These are phyloP conservation scores for Pogoniulus pusillus DNA, from an alignment of 2,797 vertebrate genomes.

Conservation along the genomic window DNA sequence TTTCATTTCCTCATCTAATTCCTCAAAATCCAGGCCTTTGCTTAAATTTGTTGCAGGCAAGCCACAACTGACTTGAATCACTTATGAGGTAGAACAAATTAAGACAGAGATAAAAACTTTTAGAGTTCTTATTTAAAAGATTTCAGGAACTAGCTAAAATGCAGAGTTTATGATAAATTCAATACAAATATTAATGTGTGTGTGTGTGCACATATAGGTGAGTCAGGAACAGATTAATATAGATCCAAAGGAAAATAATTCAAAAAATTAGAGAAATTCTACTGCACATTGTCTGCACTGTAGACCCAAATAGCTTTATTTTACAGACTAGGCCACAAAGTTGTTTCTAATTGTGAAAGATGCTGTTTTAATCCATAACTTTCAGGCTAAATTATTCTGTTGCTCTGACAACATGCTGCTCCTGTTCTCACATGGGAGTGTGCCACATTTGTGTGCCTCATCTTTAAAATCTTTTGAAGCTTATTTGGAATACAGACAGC, in stretches of 20 bases:
- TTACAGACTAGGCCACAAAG: not conserved
- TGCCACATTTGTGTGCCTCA: not conserved
- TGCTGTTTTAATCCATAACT: not conserved
- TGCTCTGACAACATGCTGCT: conserved; percentile 5
- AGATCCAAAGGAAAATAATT: not conserved
- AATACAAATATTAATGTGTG: not conserved
- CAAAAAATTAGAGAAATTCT: not conserved
- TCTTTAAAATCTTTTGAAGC: not conserved
- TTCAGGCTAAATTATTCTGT: not conserved
- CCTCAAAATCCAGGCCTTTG: not conserved
- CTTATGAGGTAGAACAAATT: not conserved
- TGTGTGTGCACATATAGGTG: not conserved
- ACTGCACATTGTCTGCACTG: not conserved
- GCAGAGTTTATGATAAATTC: not conserved
- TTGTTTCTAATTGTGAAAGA: not conserved
- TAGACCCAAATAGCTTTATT: not conserved
- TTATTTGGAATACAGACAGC: not conserved
- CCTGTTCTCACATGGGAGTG: not conserved
- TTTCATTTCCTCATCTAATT: not conserved
- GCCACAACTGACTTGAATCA: not conserved
- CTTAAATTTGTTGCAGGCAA: not conserved
- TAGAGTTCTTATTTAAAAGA: not conserved
- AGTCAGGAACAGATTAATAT: not conserved
- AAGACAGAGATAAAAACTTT: not conserved
- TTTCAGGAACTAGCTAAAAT: not conserved